Percentiles rank a stretch among this genome's conserved stretches.
phyloP scores from a whole-genome alignment of 2,888 invertebrate species.

The Chromoteleia sp. region DNA sequence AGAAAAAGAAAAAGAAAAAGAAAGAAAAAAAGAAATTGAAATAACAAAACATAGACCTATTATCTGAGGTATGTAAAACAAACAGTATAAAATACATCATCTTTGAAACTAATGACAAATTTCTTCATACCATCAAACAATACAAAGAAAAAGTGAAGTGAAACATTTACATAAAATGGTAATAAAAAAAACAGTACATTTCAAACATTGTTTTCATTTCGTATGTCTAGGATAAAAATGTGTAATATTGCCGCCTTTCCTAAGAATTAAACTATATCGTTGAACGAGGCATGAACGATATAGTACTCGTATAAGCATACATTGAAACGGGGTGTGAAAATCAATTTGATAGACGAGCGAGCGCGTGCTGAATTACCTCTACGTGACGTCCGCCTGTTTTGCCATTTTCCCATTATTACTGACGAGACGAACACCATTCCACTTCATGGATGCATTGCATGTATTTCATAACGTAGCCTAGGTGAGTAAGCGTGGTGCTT shows the following conservation, averaged over 20 bases:
- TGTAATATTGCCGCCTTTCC: constrained; percentile 23
- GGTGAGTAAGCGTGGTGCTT: constrained; percentile 72
- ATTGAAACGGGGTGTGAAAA: constrained; percentile 79
- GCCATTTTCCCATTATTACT: constrained; percentile 84
- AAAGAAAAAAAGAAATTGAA: neutral
- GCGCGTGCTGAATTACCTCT: constrained; percentile 85
- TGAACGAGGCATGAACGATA: constrained; percentile 48
- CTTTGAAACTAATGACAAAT: neutral
- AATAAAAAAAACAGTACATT: too few species aligned
- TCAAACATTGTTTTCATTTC: too few species aligned
- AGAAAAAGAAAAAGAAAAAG: neutral
- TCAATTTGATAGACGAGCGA: constrained; percentile 83
- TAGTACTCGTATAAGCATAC: constrained; percentile 71
- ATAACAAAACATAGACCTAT: constrained; percentile 3
- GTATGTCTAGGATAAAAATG: constrained; percentile 16
- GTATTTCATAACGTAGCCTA: constrained; percentile 75
- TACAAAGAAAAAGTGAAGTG: too few species aligned
- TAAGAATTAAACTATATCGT: constrained; percentile 34
- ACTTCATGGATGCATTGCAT: constrained; percentile 74
- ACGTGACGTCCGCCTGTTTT: constrained; percentile 84
- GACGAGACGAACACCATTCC: constrained; percentile 77
- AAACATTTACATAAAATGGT: too few species aligned
- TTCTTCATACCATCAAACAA: too few species aligned
- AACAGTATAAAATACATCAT: constrained; percentile 7
- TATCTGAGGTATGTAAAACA: constrained; percentile 5